Base-by-base conservation (phyloP, 2,113 vertebrate species). In the Anas platyrhynchos region DNA sequence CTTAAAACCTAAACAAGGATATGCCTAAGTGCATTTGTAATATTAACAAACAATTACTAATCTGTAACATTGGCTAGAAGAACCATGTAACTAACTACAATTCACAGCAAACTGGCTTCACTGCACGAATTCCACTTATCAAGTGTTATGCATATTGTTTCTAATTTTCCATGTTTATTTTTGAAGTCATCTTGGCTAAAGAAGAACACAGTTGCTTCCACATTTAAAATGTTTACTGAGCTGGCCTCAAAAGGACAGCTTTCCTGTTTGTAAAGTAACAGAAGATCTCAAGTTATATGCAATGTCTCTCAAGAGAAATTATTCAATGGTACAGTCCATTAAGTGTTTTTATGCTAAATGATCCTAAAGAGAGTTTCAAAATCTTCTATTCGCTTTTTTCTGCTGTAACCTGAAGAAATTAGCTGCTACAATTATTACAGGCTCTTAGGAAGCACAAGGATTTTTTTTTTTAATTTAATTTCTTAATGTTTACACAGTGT, bases 261-360 rank as follows among this genome's bases (percentile, higher is more conserved):
- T 67, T 84, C 36, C 6, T 56, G 13, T 16, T 86, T n/a, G 18
- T 65, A 56, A 56, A 55, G 20, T 21, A 13, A 77, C 22, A 46
- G 6, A 38, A 54, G 29, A 68, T 0, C 0, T 46, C 54, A 50
- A 34, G 41, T 17, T 68, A 20, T 17, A 6, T 15, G 6, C 50
- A 16, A 75, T 25, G 4, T 71, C 56, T 54, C 34, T 52, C 22
- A 14, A 44, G 21, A 20, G 1, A 3, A 63, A 41, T 6, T 46
- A 63, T 59, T 83, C 38, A n/a, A 9, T 1, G 4, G 6, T 44
- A 58, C 26, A 65, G n/a, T 9, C 43, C 13, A 2, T 17, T 11
- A 2, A 41, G 5, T 20, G 9, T 36, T 76, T 80, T 44, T 2
- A 63, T 3, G 2, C 26, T 58, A 34, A 80, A 85, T 11, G 31